Evolutionary conservation across 2,113 vertebrate genomes (phyloP).

Genomic region (Sterrhoptilus dennistouni): DNA sequence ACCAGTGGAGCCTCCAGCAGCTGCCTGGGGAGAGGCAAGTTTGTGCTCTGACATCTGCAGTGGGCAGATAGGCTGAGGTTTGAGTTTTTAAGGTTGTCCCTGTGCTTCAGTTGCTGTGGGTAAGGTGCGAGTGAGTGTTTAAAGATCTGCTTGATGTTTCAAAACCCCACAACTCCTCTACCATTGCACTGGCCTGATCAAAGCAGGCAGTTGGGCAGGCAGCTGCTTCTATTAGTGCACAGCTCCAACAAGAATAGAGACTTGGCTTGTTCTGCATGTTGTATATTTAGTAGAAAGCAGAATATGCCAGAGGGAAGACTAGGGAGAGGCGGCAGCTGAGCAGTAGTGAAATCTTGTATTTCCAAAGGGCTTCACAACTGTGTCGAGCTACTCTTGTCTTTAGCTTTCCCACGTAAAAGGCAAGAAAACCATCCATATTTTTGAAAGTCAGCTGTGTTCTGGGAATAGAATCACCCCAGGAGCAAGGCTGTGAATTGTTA

Average conservation of each 20-base stretch:
- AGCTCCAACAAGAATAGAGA: not conserved
- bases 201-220: not conserved
- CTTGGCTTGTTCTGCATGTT: not conserved
- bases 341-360: not conserved
- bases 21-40: slow-evolving; percentile 93
- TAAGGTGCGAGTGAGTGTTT: not conserved
- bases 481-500: not conserved
- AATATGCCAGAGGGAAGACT: not conserved
- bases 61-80: not conserved
- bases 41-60: not conserved
- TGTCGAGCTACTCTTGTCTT: not conserved
- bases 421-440: not conserved
- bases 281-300: not conserved
- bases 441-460: not conserved
- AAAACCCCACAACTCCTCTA: not conserved
- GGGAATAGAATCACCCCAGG: not conserved
- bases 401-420: not conserved
- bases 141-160: not conserved
- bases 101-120: not conserved
- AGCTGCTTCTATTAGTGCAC: not conserved
- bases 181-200: not conserved
- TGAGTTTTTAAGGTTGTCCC: not conserved
- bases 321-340: not conserved
- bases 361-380: not conserved
- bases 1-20: slow-evolving; percentile 91